These are phyloP conservation scores for Mobula birostris DNA, from an alignment of 2,113 vertebrate genomes.

Conservation along the genomic window DNA sequence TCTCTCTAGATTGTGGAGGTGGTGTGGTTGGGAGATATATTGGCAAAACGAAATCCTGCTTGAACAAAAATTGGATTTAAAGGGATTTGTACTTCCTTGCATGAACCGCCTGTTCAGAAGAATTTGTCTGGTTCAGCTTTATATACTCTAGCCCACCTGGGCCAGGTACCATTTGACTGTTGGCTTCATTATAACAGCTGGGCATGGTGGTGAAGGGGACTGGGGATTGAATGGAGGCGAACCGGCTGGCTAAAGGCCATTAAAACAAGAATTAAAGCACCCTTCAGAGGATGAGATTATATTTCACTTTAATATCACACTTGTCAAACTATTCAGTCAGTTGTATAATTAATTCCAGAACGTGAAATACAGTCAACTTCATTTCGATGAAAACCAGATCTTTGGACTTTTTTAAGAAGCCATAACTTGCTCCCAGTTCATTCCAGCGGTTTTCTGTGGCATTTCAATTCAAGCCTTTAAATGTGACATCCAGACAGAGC, in stretches of 20 bases:
- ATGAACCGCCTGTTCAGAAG: not conserved
- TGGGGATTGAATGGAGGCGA: not conserved
- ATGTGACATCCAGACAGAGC: not conserved
- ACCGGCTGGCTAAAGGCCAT: slow-evolving; percentile 16
- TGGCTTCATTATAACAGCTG: not conserved
- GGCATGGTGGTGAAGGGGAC: not conserved
- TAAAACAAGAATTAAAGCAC: slow-evolving; percentile 26
- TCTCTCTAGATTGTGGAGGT: not conserved
- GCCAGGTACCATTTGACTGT: not conserved
- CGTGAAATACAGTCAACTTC: slow-evolving; percentile 26
- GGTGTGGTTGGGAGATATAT: no score
- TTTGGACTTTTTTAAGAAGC: not conserved
- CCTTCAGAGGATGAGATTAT: slow-evolving; percentile 25
- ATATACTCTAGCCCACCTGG: not conserved
- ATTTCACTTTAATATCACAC: slow-evolving; percentile 35
- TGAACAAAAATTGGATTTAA: not conserved
- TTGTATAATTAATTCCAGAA: slow-evolving; percentile 34
- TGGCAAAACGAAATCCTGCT: not conserved
- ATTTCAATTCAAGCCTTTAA: slow-evolving; percentile 10
- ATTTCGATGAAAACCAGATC: slow-evolving; percentile 32
- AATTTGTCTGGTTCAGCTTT: not conserved
- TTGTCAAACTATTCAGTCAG: slow-evolving; percentile 33
- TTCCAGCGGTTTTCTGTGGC: slow-evolving; percentile 17
- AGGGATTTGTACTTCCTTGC: not conserved
- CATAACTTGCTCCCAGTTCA: slow-evolving; percentile 26